A percentile compares a stretch with the other conserved stretches of the same genome.
Evolutionary conservation across 2,113 vertebrate species (phyloP).

Genomic region (Hypomesus transpacificus): DNA sequence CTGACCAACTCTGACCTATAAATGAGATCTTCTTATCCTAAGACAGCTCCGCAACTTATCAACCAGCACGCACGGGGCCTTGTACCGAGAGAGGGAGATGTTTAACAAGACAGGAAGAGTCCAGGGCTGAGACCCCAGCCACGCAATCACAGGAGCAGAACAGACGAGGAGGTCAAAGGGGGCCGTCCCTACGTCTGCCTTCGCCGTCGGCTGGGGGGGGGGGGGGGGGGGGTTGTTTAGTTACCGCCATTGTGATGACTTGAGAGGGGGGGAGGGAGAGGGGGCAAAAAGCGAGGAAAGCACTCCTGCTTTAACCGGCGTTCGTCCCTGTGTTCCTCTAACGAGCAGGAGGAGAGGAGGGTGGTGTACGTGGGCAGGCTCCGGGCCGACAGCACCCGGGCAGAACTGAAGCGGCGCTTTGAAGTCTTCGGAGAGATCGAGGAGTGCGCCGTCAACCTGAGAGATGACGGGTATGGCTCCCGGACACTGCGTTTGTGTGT

Average conservation of each 20-base stretch:
- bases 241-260: conserved; percentile 44
- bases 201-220: conserved; percentile 50
- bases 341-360: conserved; percentile 89
- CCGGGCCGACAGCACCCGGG: conserved; percentile 85
- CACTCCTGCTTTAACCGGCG: conserved; percentile 54
- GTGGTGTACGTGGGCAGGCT: conserved; percentile 96
- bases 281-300: conserved; percentile 31
- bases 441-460: conserved; percentile 94
- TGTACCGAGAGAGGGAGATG: too few species aligned
- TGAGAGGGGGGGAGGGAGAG: conserved; percentile 12
- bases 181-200: conserved; percentile 20
- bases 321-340: conserved; percentile 45
- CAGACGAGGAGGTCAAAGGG: conserved; percentile 32
- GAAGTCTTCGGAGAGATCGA: conserved; percentile 99
- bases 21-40: too few species aligned
- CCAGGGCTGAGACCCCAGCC: not conserved
- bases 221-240: conserved; percentile 48
- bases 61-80: too few species aligned
- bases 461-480: conserved; percentile 88
- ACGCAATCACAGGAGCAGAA: conserved; percentile 57
- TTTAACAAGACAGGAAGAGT: conserved; percentile 56
- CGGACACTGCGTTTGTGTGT: conserved; percentile 20
- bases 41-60: too few species aligned
- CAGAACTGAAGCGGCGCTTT: conserved; percentile 94
- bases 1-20: too few species aligned